A percentile compares a stretch with the other conserved stretches of the same genome.
Evolutionary conservation across 2,113 vertebrate genomes (phyloP).

Genomic region (Theristicus caerulescens): DNA sequence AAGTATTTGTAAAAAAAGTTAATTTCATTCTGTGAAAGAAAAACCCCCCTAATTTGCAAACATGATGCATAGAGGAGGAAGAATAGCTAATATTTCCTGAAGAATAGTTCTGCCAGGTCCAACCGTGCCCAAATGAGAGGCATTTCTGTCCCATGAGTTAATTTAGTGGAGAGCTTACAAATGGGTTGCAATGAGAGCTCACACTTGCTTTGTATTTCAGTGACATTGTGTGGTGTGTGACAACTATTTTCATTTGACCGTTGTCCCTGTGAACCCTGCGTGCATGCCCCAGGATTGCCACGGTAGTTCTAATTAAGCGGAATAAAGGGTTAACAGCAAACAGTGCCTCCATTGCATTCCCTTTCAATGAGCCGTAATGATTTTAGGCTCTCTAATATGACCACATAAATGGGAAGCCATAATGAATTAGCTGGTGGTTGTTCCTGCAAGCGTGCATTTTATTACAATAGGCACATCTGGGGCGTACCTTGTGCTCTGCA

Average conservation of each 20-base stretch:
- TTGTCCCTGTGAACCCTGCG: neutral
- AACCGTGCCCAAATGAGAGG: neutral
- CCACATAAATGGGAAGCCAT: neutral
- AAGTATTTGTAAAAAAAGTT: neutral
- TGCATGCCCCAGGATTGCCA: neutral
- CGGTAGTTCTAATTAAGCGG: neutral
- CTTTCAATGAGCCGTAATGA: neutral
- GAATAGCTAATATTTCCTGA: neutral
- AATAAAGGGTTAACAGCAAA: neutral
- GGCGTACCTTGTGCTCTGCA: neutral
- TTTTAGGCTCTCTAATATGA: neutral
- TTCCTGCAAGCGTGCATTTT: neutral
- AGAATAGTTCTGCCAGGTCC: neutral
- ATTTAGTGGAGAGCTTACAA: neutral
- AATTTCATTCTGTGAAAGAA: neutral
- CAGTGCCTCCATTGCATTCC: neutral
- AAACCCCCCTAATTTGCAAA: neutral
- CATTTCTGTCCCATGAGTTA: neutral
- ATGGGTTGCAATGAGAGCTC: rapidly evolving
- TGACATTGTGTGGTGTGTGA: neutral
- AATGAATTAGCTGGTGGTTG: neutral
- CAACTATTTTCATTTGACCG: rapidly evolving
- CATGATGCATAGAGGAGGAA: neutral
- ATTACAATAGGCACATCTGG: neutral
- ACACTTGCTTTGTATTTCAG: neutral